These are phyloP conservation scores for Synergus itoensis DNA, from an alignment of 2,888 invertebrate genomes.

Conservation along the genomic window DNA sequence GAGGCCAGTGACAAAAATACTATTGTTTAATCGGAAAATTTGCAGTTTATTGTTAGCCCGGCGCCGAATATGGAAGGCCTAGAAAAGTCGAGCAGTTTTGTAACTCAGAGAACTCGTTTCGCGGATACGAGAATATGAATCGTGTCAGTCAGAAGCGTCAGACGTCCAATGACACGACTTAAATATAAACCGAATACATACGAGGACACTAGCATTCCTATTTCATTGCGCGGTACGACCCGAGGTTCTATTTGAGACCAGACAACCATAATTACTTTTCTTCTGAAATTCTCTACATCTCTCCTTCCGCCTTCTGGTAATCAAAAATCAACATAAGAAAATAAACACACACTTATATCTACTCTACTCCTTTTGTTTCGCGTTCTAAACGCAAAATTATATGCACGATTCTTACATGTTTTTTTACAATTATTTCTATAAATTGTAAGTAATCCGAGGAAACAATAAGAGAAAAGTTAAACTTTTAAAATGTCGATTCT, in stretches of 20 bases:
- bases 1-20: not conserved
- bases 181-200: conserved; percentile 64
- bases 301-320: conserved; percentile 43
- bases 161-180: conserved; percentile 64
- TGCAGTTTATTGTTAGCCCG: not conserved
- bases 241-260: conserved; percentile 52
- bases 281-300: conserved; percentile 44
- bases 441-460: no score
- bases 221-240: conserved; percentile 50
- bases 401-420: no score
- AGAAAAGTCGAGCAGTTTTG: conserved; percentile 33
- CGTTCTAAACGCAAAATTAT: not conserved
- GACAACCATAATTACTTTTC: conserved; percentile 49
- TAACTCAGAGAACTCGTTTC: conserved; percentile 39
- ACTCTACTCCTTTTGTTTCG: not conserved
- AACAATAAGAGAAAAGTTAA: no score
- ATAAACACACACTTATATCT: not conserved
- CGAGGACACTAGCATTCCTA: conserved; percentile 51
- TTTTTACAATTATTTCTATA: no score
- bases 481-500: no score
- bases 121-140: conserved; percentile 60
- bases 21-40: not conserved
- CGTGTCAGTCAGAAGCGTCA: conserved; percentile 61
- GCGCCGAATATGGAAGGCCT: conserved; percentile 1
- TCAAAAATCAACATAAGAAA: not conserved